These are phyloP conservation scores for Empidonax traillii DNA, from an alignment of 2,113 vertebrate genomes.

Conservation along the genomic window DNA sequence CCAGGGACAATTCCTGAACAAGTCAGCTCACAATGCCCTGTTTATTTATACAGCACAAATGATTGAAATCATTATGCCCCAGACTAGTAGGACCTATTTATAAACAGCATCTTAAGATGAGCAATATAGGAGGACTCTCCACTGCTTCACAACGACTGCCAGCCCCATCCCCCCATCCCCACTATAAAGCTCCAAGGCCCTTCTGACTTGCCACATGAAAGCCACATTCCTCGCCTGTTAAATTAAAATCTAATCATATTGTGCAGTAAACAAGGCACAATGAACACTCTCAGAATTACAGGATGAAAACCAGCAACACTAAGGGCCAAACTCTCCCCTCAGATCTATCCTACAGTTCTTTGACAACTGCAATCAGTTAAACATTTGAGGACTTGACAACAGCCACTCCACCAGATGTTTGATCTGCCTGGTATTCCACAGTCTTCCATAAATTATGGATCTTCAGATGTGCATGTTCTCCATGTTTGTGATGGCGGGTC, in stretches of 20 bases:
- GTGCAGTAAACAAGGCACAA: conserved; percentile 61
- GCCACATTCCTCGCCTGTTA: conserved; percentile 50
- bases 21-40: conserved; percentile 66
- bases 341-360: conserved; percentile 14
- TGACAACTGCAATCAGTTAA: conserved; percentile 70
- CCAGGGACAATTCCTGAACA: conserved; percentile 69
- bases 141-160: conserved; percentile 31
- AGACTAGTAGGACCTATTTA: conserved; percentile 67
- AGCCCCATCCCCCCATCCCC: conserved; percentile 13
- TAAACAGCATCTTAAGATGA: conserved; percentile 64
- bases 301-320: conserved; percentile 41
- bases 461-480: conserved; percentile 62
- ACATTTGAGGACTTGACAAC: conserved; percentile 57
- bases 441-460: conserved; percentile 66
- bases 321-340: conserved; percentile 15
- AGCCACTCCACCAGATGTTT: conserved; percentile 50
- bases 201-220: conserved; percentile 72
- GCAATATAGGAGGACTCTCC: conserved; percentile 62
- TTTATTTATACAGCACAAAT: conserved; percentile 69
- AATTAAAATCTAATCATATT: conserved; percentile 68
- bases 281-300: conserved; percentile 10
- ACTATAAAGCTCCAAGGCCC: conserved; percentile 54
- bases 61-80: conserved; percentile 62
- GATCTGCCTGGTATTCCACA: conserved; percentile 51
- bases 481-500: conserved; percentile 52